phyloP scores from a whole-genome alignment of 30 jellyfish, hydroid and myxozoan species.

The Clytia hemisphaerica region DNA sequence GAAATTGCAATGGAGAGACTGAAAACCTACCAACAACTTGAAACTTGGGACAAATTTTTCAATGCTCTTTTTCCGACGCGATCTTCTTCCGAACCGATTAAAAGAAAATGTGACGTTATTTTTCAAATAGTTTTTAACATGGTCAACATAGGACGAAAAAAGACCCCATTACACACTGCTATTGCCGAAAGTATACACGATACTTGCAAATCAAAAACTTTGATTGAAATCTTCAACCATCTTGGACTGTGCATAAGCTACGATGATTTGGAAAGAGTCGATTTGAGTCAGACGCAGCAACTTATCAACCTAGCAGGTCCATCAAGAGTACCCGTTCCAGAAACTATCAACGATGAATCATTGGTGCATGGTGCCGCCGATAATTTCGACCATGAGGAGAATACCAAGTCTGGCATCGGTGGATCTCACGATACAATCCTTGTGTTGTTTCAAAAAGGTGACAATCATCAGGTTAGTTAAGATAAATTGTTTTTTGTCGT shows the following conservation, averaged over 20 bases:
- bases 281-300: not conserved
- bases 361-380: not conserved
- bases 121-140: too few relatives aligned
- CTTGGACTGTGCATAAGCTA: constrained; percentile 12
- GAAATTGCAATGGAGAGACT: too few relatives aligned
- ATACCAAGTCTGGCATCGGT: constrained; percentile 9
- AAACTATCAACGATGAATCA: not conserved
- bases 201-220: too few relatives aligned
- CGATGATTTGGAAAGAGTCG: constrained; percentile 5
- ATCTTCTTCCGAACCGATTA: too few relatives aligned
- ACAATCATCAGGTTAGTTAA: not conserved
- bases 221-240: constrained; percentile 5
- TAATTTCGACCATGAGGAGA: not conserved
- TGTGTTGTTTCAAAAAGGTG: not conserved
- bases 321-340: constrained; percentile 11
- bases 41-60: too few relatives aligned
- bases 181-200: too few relatives aligned
- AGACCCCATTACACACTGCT: too few relatives aligned
- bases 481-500: too few relatives aligned
- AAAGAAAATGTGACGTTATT: too few relatives aligned
- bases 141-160: too few relatives aligned
- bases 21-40: too few relatives aligned
- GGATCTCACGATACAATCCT: constrained; percentile 3
- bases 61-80: too few relatives aligned
- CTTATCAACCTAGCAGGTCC: not conserved